Conservation (phyloP, 2,888 invertebrate genomes). For the Noctua comes region DNA sequence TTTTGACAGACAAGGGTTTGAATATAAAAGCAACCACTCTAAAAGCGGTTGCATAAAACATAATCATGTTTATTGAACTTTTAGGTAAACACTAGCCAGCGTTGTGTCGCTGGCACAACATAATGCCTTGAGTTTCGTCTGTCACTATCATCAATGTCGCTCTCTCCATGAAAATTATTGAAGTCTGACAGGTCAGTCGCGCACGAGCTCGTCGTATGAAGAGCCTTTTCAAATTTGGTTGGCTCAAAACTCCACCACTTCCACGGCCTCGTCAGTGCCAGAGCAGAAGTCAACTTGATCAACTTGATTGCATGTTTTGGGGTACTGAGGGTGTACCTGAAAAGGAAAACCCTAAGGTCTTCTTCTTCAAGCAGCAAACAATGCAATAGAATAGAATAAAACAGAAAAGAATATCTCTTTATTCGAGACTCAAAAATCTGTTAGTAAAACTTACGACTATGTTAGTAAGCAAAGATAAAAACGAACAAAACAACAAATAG, state of each 20-base stretch:
- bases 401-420: too few species aligned
- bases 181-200: neutral
- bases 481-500: too few species aligned
- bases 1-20: neutral
- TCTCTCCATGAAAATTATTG: neutral
- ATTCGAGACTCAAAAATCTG: too few species aligned
- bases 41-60: slow-evolving; percentile 4
- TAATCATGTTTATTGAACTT: neutral
- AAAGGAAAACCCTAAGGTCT: neutral
- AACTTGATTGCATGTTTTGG: neutral
- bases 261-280: neutral
- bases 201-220: neutral
- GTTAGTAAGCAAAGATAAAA: too few species aligned
- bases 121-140: too few species aligned
- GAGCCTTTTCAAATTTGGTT: neutral
- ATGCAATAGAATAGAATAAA: neutral
- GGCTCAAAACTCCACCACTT: neutral
- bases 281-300: neutral
- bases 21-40: neutral
- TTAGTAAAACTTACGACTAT: too few species aligned
- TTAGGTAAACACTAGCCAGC: neutral
- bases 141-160: neutral
- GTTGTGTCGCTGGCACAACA: neutral
- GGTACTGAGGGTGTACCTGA: neutral
- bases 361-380: neutral